Conservation (phyloP, 2,888 invertebrate species). For the Villa cingulata region DNA sequence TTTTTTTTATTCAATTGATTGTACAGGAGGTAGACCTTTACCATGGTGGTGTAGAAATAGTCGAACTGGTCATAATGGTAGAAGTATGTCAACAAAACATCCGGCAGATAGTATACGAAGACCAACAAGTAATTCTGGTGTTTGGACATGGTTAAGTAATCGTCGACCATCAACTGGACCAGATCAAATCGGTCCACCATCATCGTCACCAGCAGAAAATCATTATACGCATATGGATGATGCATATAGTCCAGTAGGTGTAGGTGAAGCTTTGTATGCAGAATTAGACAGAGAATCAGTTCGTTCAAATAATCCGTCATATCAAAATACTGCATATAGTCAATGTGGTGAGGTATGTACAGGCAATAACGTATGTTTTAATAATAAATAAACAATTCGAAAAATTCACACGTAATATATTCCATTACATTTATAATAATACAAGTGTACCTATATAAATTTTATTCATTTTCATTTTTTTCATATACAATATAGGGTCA, state of each 20-base stretch:
- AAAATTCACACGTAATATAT: not conserved
- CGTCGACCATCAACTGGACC: slow-evolving; percentile 34
- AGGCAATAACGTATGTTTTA: no score
- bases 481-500: slow-evolving; percentile 31
- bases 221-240: slow-evolving; percentile 61
- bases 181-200: slow-evolving; percentile 39
- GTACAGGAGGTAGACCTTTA: slow-evolving; percentile 31
- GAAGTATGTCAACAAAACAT: slow-evolving; percentile 34
- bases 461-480: not conserved
- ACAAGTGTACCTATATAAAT: no score
- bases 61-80: slow-evolving; percentile 29
- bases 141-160: slow-evolving; percentile 35
- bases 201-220: slow-evolving; percentile 46
- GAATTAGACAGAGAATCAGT: slow-evolving; percentile 50
- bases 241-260: slow-evolving; percentile 41
- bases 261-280: slow-evolving; percentile 54
- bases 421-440: not conserved
- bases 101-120: slow-evolving; percentile 36
- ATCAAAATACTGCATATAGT: slow-evolving; percentile 57
- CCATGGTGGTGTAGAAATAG: slow-evolving; percentile 38
- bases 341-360: slow-evolving; percentile 35
- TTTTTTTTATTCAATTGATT: no score
- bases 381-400: no score
- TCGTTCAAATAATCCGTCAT: slow-evolving; percentile 44
- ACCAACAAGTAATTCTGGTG: slow-evolving; percentile 35